Percentiles rank a stretch among this genome's conserved stretches.
Conservation (phyloP, 2,888 invertebrate species). For the Apamea monoglypha region DNA sequence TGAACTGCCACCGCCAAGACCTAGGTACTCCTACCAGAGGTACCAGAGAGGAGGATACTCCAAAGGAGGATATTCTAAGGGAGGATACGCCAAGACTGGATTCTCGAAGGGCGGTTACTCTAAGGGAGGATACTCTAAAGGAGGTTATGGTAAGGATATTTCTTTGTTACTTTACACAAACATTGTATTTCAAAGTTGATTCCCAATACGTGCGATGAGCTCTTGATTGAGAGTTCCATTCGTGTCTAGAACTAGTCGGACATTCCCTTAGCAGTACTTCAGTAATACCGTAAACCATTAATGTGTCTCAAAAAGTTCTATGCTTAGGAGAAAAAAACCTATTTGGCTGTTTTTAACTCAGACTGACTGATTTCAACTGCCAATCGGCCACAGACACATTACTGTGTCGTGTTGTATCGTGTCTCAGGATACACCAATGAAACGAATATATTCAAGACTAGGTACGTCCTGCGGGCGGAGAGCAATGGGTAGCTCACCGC, state of each 20-base stretch:
- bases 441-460: too few species aligned
- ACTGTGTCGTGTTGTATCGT: background rate
- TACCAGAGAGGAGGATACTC: constrained; percentile 68
- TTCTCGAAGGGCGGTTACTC: constrained; percentile 72
- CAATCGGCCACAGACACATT: background rate
- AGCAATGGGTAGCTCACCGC: too few species aligned
- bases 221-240: background rate
- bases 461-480: too few species aligned
- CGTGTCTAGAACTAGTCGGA: background rate
- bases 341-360: background rate
- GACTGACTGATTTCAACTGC: background rate
- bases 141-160: constrained; percentile 66
- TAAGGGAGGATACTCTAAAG: constrained; percentile 79
- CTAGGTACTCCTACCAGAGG: constrained; percentile 82
- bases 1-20: constrained; percentile 84
- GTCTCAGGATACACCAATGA: background rate
- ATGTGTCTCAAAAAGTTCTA: background rate
- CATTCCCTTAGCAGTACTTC: background rate
- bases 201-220: background rate
- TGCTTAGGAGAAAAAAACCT: background rate
- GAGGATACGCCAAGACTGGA: constrained; percentile 77
- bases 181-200: background rate
- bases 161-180: background rate
- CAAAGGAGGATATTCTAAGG: constrained; percentile 77
- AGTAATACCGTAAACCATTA: background rate